These are phyloP conservation scores for Pandemis corylana DNA, from an alignment of 2,888 invertebrate genomes.

Conservation along the genomic window DNA sequence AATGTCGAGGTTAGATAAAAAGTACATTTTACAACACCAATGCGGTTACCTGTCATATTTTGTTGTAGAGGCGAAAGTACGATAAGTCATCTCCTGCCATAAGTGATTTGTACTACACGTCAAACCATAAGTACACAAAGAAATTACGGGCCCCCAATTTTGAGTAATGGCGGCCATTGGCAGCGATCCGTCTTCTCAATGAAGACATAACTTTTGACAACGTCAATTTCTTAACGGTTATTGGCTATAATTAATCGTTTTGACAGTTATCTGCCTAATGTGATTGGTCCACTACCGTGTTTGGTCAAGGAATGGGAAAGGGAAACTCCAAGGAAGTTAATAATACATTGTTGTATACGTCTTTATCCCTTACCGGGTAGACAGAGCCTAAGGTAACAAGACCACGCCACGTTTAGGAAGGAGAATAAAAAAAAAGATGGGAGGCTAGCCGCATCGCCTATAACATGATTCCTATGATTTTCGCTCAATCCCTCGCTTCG, in stretches of 20 bases:
- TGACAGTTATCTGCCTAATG: slow-evolving; percentile 65
- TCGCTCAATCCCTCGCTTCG: too few species aligned
- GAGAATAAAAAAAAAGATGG: too few species aligned
- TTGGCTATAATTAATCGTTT: slow-evolving; percentile 60
- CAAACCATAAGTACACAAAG: slow-evolving; percentile 9
- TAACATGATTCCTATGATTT: too few species aligned
- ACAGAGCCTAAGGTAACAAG: too few species aligned
- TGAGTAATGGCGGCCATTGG: slow-evolving; percentile 41
- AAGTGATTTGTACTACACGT: not conserved
- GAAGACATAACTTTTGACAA: slow-evolving; percentile 69
- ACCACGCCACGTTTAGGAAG: too few species aligned
- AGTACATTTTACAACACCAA: too few species aligned
- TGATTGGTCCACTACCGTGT: slow-evolving; percentile 57
- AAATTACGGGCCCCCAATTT: slow-evolving; percentile 28
- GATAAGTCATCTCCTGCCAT: too few species aligned
- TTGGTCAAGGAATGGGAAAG: slow-evolving; percentile 42
- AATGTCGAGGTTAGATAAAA: too few species aligned
- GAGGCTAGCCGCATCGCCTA: too few species aligned
- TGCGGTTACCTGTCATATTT: too few species aligned
- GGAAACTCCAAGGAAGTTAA: slow-evolving; percentile 21
- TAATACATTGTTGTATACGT: not conserved
- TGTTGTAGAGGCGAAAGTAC: too few species aligned
- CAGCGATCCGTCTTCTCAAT: slow-evolving; percentile 61
- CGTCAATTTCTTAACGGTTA: slow-evolving; percentile 59
- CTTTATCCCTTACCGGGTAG: too few species aligned